A percentile compares a stretch with the other conserved stretches of the same genome.
phyloP scores from a whole-genome alignment of 2,797 vertebrate species.

The Acrossocheilus fasciatus region DNA sequence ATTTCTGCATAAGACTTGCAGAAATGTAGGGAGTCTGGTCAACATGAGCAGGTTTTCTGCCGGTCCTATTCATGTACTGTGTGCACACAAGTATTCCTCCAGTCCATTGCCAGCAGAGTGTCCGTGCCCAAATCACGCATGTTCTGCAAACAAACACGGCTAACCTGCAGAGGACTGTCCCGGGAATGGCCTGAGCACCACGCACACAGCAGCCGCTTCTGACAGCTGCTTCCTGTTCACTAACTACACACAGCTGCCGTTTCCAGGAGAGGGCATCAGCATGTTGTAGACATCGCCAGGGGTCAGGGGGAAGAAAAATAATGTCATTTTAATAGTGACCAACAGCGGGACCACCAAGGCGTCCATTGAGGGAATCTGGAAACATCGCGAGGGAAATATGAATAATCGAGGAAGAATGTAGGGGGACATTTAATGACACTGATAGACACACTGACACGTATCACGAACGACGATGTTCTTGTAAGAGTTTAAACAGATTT shows the following conservation, averaged over 20 bases:
- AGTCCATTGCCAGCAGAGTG: slow-evolving; percentile 68
- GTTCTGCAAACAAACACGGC: slow-evolving; percentile 76
- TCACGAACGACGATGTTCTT: slow-evolving; percentile 60
- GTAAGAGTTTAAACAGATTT: slow-evolving; percentile 76
- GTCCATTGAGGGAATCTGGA: slow-evolving; percentile 57
- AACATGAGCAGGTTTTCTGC: not conserved
- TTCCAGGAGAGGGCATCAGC: slow-evolving; percentile 80
- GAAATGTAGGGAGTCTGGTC: not conserved
- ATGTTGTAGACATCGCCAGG: slow-evolving; percentile 80
- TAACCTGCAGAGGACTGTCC: slow-evolving; percentile 40
- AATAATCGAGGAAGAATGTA: slow-evolving; percentile 3
- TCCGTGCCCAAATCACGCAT: slow-evolving; percentile 62
- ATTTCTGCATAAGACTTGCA: not conserved
- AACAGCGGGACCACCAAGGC: slow-evolving; percentile 82
- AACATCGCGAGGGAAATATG: slow-evolving; percentile 32
- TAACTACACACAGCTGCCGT: slow-evolving; percentile 84
- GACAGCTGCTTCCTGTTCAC: slow-evolving; percentile 87
- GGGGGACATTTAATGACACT: slow-evolving; percentile 11
- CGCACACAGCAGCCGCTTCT: slow-evolving; percentile 68
- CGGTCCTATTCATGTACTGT: slow-evolving; percentile 58
- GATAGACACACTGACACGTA: slow-evolving; percentile 7
- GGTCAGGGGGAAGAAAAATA: slow-evolving; percentile 86
- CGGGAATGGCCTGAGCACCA: slow-evolving; percentile 20
- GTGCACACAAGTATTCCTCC: slow-evolving; percentile 67
- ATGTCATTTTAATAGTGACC: slow-evolving; percentile 83